phyloP scores from a whole-genome alignment of 2,797 vertebrate species.

The Acanthurus lineatus region DNA sequence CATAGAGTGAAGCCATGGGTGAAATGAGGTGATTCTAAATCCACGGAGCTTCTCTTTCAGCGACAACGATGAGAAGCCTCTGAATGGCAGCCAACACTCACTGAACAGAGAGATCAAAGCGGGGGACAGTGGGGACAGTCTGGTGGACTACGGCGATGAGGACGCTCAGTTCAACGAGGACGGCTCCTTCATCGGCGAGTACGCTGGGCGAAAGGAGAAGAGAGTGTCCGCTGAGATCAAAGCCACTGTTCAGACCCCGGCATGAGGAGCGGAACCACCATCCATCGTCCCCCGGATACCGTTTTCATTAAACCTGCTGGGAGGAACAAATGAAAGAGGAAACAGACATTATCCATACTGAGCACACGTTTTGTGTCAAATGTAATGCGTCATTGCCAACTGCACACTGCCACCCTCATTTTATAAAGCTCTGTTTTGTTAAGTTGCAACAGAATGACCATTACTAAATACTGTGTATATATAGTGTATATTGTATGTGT shows the following conservation, averaged over 20 bases:
- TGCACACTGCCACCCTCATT: conserved; percentile 80
- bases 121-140: conserved; percentile 94
- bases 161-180: conserved; percentile 97
- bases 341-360: conserved; percentile 70
- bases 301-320: conserved; percentile 68
- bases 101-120: conserved; percentile 90
- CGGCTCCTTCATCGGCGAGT: conserved; percentile 97
- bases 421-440: conserved; percentile 77
- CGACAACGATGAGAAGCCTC: conserved; percentile 97
- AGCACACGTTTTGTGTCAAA: conserved; percentile 76
- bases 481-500: conserved; percentile 80
- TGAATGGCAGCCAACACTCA: conserved; percentile 94
- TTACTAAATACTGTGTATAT: conserved; percentile 84
- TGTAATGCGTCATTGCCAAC: conserved; percentile 81
- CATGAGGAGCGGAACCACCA: conserved; percentile 70
- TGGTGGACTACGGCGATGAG: conserved; percentile 96
- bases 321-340: conserved; percentile 64
- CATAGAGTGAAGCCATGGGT: conserved; percentile 68
- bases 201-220: conserved; percentile 91
- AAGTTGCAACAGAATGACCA: conserved; percentile 77
- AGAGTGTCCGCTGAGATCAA: conserved; percentile 91
- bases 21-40: conserved; percentile 73
- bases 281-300: conserved; percentile 40
- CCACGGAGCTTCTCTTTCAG: conserved; percentile 77
- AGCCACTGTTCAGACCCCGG: conserved; percentile 80